Percentiles rank a stretch among this genome's conserved stretches.
Conservation (phyloP, 2,113 vertebrate species). For the Zosterops lateralis region DNA sequence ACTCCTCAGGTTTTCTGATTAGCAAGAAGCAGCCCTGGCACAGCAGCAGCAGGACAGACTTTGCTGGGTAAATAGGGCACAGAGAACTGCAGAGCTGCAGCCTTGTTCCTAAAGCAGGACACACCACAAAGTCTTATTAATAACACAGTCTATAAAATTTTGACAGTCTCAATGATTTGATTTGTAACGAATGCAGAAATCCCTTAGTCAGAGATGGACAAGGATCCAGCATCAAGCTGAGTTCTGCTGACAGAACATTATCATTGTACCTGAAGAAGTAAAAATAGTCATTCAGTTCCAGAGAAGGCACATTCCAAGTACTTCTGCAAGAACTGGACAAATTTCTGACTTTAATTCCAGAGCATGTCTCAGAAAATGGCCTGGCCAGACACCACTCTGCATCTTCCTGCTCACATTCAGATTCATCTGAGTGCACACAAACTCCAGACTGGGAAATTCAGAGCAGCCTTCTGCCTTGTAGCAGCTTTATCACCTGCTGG, state of each 20-base stretch:
- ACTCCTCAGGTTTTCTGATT: background rate
- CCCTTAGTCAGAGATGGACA: background rate
- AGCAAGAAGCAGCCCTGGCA: background rate
- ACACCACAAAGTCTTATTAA: rapidly evolving
- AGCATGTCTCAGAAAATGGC: background rate
- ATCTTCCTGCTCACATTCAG: background rate
- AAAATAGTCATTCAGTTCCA: background rate
- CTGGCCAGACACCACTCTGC: background rate
- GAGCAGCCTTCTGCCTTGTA: background rate
- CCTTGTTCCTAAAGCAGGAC: background rate
- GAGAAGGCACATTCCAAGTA: background rate
- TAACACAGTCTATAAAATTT: background rate
- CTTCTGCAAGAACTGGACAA: background rate
- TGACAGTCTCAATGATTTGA: background rate
- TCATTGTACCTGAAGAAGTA: background rate
- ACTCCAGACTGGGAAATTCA: background rate
- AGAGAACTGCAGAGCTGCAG: background rate
- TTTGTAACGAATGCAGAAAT: background rate
- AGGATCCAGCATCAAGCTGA: background rate
- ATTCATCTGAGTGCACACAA: background rate
- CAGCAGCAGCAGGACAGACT: background rate
- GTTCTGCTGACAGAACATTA: background rate
- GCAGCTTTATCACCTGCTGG: background rate
- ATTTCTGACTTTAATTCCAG: background rate
- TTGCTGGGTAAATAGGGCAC: background rate